Evolutionary conservation across 1,140 invertebrate species (phyloP).

Genomic region (Rhizoglyphus robini): DNA sequence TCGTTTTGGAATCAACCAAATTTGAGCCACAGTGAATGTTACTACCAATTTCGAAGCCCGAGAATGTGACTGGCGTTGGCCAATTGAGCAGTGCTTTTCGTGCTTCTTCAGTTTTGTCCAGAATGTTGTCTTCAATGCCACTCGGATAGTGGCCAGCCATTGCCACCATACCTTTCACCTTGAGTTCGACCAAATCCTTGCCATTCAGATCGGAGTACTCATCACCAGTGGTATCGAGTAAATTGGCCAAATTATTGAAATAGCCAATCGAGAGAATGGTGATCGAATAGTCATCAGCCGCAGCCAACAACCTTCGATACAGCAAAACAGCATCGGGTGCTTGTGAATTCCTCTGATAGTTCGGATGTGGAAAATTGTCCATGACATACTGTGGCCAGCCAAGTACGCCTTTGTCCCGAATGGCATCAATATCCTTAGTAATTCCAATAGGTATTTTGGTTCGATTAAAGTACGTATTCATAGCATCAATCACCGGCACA

Average conservation of each 20-base stretch:
- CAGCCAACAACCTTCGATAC: neutral
- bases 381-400: neutral
- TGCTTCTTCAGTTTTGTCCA: neutral
- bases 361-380: neutral
- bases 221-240: conserved; percentile 13
- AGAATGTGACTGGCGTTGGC: neutral
- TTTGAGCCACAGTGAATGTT: neutral
- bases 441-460: neutral
- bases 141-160: conserved; percentile 8
- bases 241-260: neutral
- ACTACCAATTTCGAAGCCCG: conserved; percentile 5
- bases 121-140: conserved; percentile 9
- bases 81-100: neutral
- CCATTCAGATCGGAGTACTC: conserved; percentile 13
- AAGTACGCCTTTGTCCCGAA: neutral
- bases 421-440: conserved; percentile 10
- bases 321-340: neutral
- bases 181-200: neutral
- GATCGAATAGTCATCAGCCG: neutral
- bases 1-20: neutral
- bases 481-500: neutral
- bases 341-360: neutral
- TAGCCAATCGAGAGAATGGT: conserved; percentile 3
- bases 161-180: neutral
- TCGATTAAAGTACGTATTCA: neutral